Base-by-base conservation (phyloP, 2,797 vertebrate genomes). In the Pteronotus mesoamericanus region DNA sequence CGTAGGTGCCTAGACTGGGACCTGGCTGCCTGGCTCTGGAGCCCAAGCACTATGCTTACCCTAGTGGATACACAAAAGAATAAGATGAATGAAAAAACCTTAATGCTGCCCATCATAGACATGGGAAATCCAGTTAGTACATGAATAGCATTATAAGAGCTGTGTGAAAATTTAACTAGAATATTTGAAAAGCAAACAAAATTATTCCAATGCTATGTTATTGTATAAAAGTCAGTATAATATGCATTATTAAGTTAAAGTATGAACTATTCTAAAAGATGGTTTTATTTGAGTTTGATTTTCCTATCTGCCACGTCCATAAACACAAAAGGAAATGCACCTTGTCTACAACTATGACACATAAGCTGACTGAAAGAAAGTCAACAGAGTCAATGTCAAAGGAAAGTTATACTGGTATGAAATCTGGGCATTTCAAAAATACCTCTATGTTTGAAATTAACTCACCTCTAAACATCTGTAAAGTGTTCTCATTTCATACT, bases 401-500 rank as follows among this genome's bases (percentile, higher is more conserved):
- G 46, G 32, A 61, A 79, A 32, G 39, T 37, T 32, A 51, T 12
- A 14, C 16, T 64, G 57, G 19, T 53, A 9, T 82, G 42, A 83
- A 78, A 72, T 80, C 12, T 3, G 32, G n/a, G 4, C 37, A 44
- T 29, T 72, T 74, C 6, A n/a, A 86, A 84, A 79, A 90, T 9
- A 42, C 29, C 85, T 4, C 11, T 3, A 1, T 16, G 64, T 51
- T n/a, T 79, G 66, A 34, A 85, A 91, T 32, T 19, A 78, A 94
- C 98, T 97, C 97, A 99, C 99, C 99, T 99, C 99, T 48, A 99
- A 98, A 97, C 98, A 98, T 34, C 99, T 91, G 95, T 99, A 99
- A 96, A 99, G 99, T 3, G 99, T 99, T 98, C 99, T 99, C 99
- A 99, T 99, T 98, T 99, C 99, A 97, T 99, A 99, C 97, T 99